phyloP scores from a whole-genome alignment of 2,113 vertebrate genomes.

The Lathamus discolor region DNA sequence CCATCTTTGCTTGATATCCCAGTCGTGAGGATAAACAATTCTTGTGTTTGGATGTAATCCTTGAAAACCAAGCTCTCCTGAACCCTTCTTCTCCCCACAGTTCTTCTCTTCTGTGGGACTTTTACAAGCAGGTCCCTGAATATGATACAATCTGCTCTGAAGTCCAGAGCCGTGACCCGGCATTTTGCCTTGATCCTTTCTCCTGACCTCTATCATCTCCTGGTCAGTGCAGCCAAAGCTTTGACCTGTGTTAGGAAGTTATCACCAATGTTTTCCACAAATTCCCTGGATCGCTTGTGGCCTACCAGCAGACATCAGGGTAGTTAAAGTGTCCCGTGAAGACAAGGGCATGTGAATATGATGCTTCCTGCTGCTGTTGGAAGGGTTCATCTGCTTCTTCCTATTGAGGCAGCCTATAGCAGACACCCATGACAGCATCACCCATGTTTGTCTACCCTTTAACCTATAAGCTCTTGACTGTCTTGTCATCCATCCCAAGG shows the following conservation, averaged over 20 bases:
- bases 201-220: neutral
- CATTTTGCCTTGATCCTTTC: neutral
- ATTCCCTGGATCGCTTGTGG: neutral
- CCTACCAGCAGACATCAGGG: neutral
- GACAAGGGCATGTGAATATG: neutral
- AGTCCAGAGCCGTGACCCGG: neutral
- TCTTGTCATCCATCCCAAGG: neutral
- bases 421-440: neutral
- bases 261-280: neutral
- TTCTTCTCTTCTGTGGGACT: accelerated
- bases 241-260: neutral
- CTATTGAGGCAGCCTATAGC: neutral
- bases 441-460: neutral
- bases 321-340: neutral
- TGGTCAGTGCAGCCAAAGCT: neutral
- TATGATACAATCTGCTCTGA: neutral
- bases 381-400: neutral
- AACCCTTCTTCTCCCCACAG: neutral
- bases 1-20: neutral
- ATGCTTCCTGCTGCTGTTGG: neutral
- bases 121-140: neutral
- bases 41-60: neutral
- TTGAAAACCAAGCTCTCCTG: neutral
- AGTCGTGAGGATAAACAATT: neutral
- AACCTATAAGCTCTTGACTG: neutral